Percentiles rank a stretch among this genome's conserved stretches.
phyloP scores from a whole-genome alignment of 1,140 invertebrate species.

The Paralvinella palmiformis region DNA sequence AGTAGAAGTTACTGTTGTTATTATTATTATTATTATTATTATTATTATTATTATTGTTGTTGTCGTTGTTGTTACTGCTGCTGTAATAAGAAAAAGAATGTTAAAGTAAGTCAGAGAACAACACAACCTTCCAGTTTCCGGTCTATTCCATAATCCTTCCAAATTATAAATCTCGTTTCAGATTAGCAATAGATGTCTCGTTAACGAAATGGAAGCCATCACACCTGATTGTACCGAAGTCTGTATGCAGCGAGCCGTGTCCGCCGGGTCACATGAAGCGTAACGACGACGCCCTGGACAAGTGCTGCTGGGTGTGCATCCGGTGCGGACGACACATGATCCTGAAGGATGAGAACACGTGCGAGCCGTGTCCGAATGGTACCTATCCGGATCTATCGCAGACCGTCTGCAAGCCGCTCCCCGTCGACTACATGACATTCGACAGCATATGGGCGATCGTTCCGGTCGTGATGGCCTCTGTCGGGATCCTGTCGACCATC shows the following conservation, averaged over 20 bases:
- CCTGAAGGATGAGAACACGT: constrained; percentile 71
- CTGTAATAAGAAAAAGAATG: no score
- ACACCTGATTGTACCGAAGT: constrained; percentile 69
- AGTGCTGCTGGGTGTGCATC: constrained; percentile 96
- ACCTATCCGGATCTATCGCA: constrained; percentile 72
- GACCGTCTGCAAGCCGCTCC: constrained; percentile 68
- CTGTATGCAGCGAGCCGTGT: constrained; percentile 83
- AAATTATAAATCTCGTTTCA: no score
- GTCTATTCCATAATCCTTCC: no score
- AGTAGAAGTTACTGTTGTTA: no score
- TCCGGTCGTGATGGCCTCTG: constrained; percentile 54
- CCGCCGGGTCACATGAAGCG: constrained; percentile 80
- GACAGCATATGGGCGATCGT: constrained; percentile 57
- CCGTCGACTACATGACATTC: constrained; percentile 73
- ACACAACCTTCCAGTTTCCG: no score
- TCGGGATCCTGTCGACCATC: constrained; percentile 47
- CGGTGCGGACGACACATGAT: constrained; percentile 82
- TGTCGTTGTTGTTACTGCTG: no score
- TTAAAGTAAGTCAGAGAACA: no score
- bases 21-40: no score
- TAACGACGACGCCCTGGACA: constrained; percentile 78
- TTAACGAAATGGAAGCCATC: constrained; percentile 47
- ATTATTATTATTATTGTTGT: no score
- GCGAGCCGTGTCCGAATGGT: constrained; percentile 72
- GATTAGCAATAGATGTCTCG: constrained; percentile 22